A percentile compares a stretch with the other conserved stretches of the same genome.
phyloP scores from a whole-genome alignment of 2,888 invertebrate species.

The Polyommatus icarus region DNA sequence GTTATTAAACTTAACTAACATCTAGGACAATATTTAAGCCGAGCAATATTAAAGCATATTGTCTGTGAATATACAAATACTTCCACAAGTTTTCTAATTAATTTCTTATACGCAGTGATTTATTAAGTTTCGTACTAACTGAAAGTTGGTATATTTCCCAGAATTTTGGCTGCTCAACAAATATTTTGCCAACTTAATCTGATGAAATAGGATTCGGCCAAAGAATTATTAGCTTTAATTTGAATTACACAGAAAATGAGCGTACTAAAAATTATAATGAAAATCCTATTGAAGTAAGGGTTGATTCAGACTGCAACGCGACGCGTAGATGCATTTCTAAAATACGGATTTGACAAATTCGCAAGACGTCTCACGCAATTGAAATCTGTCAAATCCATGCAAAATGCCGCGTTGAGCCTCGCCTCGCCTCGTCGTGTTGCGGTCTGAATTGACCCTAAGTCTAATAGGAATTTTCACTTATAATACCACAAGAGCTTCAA shows the following conservation, averaged over 20 bases:
- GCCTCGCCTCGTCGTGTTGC: no score
- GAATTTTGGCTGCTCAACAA: not conserved
- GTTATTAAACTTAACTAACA: not conserved
- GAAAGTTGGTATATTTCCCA: not conserved
- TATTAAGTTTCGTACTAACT: not conserved
- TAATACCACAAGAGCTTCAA: no score
- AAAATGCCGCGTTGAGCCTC: no score
- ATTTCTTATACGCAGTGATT: not conserved
- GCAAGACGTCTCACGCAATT: no score
- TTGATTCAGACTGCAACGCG: no score
- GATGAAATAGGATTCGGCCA: not conserved
- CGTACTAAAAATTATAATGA: not conserved
- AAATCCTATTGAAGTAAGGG: not conserved
- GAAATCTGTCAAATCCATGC: no score
- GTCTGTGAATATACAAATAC: not conserved
- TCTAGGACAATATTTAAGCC: not conserved
- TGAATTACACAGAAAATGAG: not conserved
- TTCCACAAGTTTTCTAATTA: not conserved
- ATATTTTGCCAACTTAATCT: not conserved
- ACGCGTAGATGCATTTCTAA: no score
- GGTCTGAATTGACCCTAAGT: no score
- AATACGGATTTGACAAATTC: no score
- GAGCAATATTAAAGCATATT: conserved; percentile 2
- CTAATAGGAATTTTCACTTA: not conserved
- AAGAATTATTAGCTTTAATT: not conserved